Evolutionary conservation across 2,113 vertebrate genomes (phyloP).

Genomic region (Ploceus nigricollis): DNA sequence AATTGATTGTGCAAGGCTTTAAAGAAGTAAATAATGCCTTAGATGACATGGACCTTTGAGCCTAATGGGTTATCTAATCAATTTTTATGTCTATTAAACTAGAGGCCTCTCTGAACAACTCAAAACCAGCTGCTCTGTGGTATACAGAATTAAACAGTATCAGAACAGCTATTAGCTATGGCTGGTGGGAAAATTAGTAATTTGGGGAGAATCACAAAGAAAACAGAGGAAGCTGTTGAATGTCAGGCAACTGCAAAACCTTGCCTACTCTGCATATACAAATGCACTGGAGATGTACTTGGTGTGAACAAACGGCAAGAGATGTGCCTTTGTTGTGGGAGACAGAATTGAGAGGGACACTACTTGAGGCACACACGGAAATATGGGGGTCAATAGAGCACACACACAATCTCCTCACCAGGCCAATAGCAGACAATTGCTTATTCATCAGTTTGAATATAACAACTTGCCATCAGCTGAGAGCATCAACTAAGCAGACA

Average conservation of each 20-base stretch:
- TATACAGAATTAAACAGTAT: not conserved
- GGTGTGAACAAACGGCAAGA: not conserved
- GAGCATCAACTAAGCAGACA: not conserved
- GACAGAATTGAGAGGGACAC: not conserved
- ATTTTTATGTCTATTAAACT: not conserved
- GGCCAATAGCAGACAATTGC: not conserved
- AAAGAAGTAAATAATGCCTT: not conserved
- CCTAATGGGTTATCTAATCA: not conserved
- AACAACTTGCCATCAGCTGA: not conserved
- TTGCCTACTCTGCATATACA: not conserved
- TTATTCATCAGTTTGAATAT: not conserved
- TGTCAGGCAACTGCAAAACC: not conserved
- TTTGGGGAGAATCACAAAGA: not conserved
- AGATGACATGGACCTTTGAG: not conserved
- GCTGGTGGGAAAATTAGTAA: not conserved
- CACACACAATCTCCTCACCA: not conserved
- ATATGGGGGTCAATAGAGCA: not conserved
- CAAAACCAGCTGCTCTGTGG: not conserved
- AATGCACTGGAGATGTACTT: not conserved
- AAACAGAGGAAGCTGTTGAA: not conserved
- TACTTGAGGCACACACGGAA: not conserved
- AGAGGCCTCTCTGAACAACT: not conserved
- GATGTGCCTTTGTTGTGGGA: not conserved
- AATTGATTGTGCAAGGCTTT: slow-evolving; percentile 4
- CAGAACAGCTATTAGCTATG: not conserved